These are phyloP conservation scores for Aporophyla nigra DNA, from an alignment of 2,888 invertebrate species.

Conservation along the genomic window DNA sequence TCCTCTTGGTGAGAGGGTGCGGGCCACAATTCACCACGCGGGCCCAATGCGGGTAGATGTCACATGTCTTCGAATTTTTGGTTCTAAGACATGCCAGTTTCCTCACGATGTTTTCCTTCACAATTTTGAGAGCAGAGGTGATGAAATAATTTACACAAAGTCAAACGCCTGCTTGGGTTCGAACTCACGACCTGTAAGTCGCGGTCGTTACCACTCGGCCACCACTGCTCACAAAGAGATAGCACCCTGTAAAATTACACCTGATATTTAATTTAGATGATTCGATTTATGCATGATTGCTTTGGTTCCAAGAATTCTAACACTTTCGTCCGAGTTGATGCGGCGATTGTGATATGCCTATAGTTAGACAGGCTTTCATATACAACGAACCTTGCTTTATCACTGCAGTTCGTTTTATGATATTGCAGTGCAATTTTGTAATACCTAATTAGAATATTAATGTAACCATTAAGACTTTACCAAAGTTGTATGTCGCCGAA, in stretches of 20 bases:
- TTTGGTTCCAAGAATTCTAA: not conserved
- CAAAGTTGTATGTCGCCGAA: not conserved
- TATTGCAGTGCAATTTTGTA: not conserved
- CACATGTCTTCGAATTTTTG: too few relatives aligned
- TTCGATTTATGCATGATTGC: not conserved
- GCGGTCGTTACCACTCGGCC: too few relatives aligned
- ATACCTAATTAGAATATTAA: not conserved
- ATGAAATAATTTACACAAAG: too few relatives aligned
- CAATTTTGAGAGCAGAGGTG: too few relatives aligned
- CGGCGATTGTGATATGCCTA: not conserved
- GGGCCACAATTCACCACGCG: too few relatives aligned
- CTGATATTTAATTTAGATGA: not conserved
- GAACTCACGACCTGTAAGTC: too few relatives aligned
- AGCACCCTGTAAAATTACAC: not conserved
- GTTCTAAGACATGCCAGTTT: too few relatives aligned
- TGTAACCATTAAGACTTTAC: not conserved
- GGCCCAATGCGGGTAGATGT: too few relatives aligned
- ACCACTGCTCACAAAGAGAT: not conserved
- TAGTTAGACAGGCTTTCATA: not conserved
- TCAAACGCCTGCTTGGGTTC: too few relatives aligned
- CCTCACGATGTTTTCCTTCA: too few relatives aligned
- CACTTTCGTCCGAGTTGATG: not conserved
- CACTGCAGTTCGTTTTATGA: not conserved
- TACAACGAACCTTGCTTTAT: not conserved
- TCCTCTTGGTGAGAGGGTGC: too few relatives aligned